Percentiles rank a stretch among this genome's conserved stretches.
Evolutionary conservation across 2,113 vertebrate genomes (phyloP).

Genomic region (Emberiza fucata): DNA sequence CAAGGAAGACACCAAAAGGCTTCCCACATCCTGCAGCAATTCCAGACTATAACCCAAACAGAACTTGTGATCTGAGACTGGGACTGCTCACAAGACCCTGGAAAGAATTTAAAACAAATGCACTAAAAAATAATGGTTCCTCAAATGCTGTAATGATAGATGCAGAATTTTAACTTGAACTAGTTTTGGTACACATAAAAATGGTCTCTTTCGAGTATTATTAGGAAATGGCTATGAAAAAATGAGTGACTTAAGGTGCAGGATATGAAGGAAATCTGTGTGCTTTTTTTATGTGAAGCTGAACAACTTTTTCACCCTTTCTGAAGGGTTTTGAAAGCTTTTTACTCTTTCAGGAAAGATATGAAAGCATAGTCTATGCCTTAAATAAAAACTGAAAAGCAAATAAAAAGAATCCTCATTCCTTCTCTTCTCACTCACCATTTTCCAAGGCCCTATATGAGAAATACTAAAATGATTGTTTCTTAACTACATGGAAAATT

Average conservation of each 20-base stretch:
- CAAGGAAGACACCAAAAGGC: not conserved
- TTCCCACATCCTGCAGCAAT: not conserved
- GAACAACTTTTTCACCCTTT: not conserved
- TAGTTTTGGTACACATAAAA: not conserved
- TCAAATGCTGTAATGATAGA: not conserved
- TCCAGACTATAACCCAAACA: not conserved
- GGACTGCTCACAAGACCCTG: accelerated
- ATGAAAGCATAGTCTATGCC: not conserved
- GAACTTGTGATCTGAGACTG: not conserved
- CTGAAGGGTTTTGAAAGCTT: not conserved
- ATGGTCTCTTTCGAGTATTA: not conserved
- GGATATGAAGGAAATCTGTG: not conserved
- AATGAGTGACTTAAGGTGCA: not conserved
- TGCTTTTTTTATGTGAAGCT: not conserved
- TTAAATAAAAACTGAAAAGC: slow-evolving; percentile 15
- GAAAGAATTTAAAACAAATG: not conserved
- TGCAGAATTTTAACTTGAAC: not conserved
- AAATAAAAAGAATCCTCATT: not conserved
- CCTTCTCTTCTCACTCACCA: not conserved
- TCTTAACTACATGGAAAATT: not conserved
- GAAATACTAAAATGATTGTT: not conserved
- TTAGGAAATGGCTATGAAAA: not conserved
- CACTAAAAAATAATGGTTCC: not conserved
- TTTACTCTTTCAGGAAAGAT: not conserved
- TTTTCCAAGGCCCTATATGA: not conserved